These are phyloP conservation scores for Onychostruthus taczanowskii DNA, from an alignment of 2,113 vertebrate species.

Conservation along the genomic window DNA sequence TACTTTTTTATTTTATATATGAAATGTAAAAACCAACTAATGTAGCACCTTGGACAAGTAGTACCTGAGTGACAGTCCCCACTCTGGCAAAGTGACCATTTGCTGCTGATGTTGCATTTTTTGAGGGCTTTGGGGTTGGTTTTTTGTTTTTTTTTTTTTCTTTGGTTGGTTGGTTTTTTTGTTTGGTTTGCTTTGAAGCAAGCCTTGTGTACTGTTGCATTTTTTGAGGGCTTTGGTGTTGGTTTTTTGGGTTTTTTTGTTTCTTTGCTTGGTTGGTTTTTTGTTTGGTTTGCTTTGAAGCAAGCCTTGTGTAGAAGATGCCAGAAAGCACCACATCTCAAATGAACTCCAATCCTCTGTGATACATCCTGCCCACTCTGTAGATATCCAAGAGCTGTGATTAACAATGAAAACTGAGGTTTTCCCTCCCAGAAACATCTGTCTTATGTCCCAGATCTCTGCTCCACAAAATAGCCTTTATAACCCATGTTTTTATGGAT, in stretches of 20 bases:
- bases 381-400: background rate
- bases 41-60: accelerated
- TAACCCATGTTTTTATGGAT: background rate
- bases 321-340: background rate
- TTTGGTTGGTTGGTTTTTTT: background rate
- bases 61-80: background rate
- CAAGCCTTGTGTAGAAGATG: background rate
- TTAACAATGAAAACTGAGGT: background rate
- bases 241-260: accelerated
- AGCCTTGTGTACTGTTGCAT: background rate
- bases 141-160: accelerated
- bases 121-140: background rate
- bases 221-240: background rate
- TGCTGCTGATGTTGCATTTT: background rate
- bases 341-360: background rate
- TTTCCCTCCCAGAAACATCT: background rate
- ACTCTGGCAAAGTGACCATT: background rate
- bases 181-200: background rate
- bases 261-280: background rate
- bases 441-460: conserved; percentile 6
- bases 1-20: background rate
- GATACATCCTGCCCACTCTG: background rate
- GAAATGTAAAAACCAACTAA: background rate
- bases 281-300: background rate
- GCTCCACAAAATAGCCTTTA: background rate